These are phyloP conservation scores for Xenentodon cancila DNA, from an alignment of 2,797 vertebrate species.

Conservation along the genomic window DNA sequence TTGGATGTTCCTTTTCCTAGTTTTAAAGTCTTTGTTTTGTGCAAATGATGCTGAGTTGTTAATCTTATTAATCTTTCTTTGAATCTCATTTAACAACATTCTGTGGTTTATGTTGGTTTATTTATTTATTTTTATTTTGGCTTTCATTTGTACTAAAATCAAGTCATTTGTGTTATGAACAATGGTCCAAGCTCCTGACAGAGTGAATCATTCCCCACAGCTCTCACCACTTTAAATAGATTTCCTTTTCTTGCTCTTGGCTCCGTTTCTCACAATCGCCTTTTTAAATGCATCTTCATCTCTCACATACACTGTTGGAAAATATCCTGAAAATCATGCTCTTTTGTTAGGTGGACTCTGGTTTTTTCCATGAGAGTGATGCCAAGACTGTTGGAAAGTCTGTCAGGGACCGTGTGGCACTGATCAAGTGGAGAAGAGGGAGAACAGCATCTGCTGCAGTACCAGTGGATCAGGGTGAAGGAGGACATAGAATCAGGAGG, in stretches of 20 bases:
- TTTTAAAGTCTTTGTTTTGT: too few relatives aligned
- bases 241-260: slow-evolving; percentile 39
- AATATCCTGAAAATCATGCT: slow-evolving; percentile 54
- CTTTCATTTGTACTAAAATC: slow-evolving; percentile 12
- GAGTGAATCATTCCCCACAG: slow-evolving; percentile 45
- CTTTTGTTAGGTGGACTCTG: slow-evolving; percentile 89
- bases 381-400: slow-evolving; percentile 95
- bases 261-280: slow-evolving; percentile 25
- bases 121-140: slow-evolving; percentile 7
- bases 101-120: too few relatives aligned
- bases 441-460: slow-evolving; percentile 84
- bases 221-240: slow-evolving; percentile 54
- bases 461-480: slow-evolving; percentile 71
- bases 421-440: slow-evolving; percentile 94
- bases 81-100: too few relatives aligned
- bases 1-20: too few relatives aligned
- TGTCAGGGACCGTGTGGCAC: slow-evolving; percentile 90
- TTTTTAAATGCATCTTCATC: slow-evolving; percentile 39
- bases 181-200: slow-evolving; percentile 51
- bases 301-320: slow-evolving; percentile 53
- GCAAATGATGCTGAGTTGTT: too few relatives aligned
- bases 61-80: too few relatives aligned
- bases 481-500: slow-evolving; percentile 63
- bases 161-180: slow-evolving; percentile 39
- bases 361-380: slow-evolving; percentile 95